Evolutionary conservation across 1,140 invertebrate species (phyloP), one percentile per base, ranked within the genome.

Genomic region (Atta cephalotes): DNA sequence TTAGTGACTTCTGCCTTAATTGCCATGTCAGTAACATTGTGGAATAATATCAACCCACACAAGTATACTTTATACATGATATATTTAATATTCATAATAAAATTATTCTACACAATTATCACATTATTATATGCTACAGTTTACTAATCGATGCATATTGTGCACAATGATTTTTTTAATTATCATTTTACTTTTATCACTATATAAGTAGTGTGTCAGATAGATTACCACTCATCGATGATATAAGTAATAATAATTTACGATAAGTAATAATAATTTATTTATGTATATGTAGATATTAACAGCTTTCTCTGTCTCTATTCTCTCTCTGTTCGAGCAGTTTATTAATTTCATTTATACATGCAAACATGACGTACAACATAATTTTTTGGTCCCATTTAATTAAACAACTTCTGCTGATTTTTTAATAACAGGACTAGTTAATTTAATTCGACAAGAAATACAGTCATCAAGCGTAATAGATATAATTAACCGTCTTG

Each of bases 1-100:
- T 81, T 71, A 81, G 60, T 71, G 53, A 81, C 10, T 58, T 58
- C 5, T 39, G 65, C 5, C 31, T 81, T 70, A 81, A 81, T 70
- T 70, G 31, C 14, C 53, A n/a, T 16, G 25, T 81, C 51, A 58
- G 35, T 66, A 39, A 68, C 9, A 1, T 2, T 9, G 4, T 3
- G 1, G 49, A 56, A 81, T 70, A 58, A 16, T 39, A 14, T n/a
- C 39, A 35, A 14, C 18, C 18, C 39, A 49, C 39, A 25, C 16
- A 45, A 49, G 18, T 65, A n/a, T 21, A 65, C 5, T 45, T 21
- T 25, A 16, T 7, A 16, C 4, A 63, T 28, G 39, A 5, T 3
- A 45, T 78, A 45, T 65, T 65, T 49, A 63, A 78, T 78, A n/a
- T 28, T 21, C 2, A 25, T 45, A 51, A 3, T 35, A 14, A 70